Conservation (phyloP, 2,888 invertebrate species). For the Crepidodera aurea region DNA sequence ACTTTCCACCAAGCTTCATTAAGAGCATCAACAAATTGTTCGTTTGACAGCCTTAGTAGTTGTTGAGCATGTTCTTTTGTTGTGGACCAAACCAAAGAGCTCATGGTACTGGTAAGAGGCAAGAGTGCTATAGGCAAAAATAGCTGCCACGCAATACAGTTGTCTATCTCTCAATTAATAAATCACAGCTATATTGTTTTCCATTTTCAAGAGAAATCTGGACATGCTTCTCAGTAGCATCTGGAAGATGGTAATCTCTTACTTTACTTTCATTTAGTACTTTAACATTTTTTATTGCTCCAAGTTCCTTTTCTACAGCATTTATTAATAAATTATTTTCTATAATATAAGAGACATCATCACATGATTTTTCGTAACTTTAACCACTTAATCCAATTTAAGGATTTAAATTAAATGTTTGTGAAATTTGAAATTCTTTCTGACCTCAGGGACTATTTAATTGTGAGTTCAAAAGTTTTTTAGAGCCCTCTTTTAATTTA, state of each 20-base stretch:
- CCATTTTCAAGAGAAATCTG: constrained; percentile 72
- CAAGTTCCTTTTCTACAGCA: constrained; percentile 71
- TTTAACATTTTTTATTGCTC: constrained; percentile 67
- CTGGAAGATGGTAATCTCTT: constrained; percentile 68
- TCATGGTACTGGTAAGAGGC: constrained; percentile 78
- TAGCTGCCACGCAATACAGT: constrained; percentile 94
- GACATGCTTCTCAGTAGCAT: constrained; percentile 54
- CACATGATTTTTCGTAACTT: constrained; percentile 72
- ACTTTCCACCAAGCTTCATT: constrained; percentile 82
- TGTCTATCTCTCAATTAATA: constrained; percentile 74
- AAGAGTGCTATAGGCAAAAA: constrained; percentile 93
- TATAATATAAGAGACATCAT: constrained; percentile 88
- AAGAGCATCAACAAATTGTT: constrained; percentile 86
- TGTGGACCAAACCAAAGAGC: constrained; percentile 96
- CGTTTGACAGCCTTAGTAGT: constrained; percentile 73
- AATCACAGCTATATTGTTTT: constrained; percentile 69
- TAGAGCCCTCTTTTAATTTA: no score
- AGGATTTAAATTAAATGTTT: no score
- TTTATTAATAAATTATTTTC: constrained; percentile 91
- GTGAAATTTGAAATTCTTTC: no score
- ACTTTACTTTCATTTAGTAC: constrained; percentile 77
- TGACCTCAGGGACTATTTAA: no score
- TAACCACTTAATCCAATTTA: no score
- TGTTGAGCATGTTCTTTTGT: constrained; percentile 77
- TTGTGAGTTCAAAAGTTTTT: no score